phyloP scores from a whole-genome alignment of 2,888 invertebrate species.

The Sicus ferrugineus region DNA sequence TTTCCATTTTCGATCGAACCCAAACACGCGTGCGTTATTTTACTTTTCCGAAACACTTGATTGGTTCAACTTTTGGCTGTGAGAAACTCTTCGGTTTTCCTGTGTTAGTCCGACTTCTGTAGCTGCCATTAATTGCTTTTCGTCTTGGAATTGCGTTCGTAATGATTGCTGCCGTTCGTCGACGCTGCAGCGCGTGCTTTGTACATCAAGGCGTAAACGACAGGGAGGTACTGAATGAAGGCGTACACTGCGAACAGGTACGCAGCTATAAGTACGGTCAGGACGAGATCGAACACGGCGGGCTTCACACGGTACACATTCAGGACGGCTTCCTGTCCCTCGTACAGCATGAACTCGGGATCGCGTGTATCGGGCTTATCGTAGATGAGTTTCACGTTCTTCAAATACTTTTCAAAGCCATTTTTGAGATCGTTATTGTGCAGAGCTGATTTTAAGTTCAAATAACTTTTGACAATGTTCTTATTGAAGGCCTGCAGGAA shows the following conservation, averaged over 20 bases:
- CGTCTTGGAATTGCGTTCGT: constrained; percentile 34
- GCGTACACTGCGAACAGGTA: constrained; percentile 89
- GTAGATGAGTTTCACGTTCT: constrained; percentile 75
- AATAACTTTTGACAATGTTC: constrained; percentile 77
- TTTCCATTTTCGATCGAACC: no score
- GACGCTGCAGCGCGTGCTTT: constrained; percentile 57
- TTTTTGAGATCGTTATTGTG: constrained; percentile 77
- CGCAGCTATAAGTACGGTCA: constrained; percentile 83
- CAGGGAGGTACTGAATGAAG: constrained; percentile 76
- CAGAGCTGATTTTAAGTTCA: constrained; percentile 74
- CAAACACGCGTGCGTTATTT: no score
- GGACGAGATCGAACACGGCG: constrained; percentile 94
- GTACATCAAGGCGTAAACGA: constrained; percentile 72
- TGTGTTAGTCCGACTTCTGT: neutral
- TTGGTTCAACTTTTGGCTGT: neutral
- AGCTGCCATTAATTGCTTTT: constrained; percentile 12
- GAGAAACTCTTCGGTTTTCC: neutral
- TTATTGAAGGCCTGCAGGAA: constrained; percentile 75
- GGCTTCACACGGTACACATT: constrained; percentile 96
- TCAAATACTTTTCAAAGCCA: constrained; percentile 77
- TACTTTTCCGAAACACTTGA: no score
- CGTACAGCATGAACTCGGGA: constrained; percentile 92
- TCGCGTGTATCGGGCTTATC: constrained; percentile 84
- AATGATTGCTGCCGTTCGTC: constrained; percentile 35
- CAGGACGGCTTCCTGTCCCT: constrained; percentile 78